Evolutionary conservation across 2,113 vertebrate genomes (phyloP), one percentile per base, ranked within the genome.

Genomic region (Motacilla tschutschensis): DNA sequence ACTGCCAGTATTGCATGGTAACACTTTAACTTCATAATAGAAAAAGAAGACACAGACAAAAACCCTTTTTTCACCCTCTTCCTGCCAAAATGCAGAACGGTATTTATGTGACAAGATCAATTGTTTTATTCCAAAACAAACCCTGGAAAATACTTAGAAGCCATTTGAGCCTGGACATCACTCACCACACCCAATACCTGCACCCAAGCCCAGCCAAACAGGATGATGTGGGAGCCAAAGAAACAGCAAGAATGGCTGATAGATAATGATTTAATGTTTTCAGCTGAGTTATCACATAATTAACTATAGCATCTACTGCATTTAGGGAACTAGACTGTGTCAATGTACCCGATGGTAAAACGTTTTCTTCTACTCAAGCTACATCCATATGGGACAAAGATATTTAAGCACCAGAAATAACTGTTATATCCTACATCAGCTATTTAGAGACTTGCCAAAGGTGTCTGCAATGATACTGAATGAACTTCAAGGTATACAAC

Each of bases 101-200:
- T 20, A 40, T 48, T 75, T 62, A 21, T 29, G 14, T 33, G 35
- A 58, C 22, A 62, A 25, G 25, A 74, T 12, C 19, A 54, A 60
- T 6, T 13, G 3, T 11, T 78, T 78, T 20, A 46, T 33, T 58
- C 44, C n/a, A 55, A 35, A 71, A 41, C 4, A 18, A 79, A 47
- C 16, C 10, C 72, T 43, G 9, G 9, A 79, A 40, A 36, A 11
- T 38, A 51, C 25, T 72, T 43, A 14, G 46, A 64, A 75, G 33
- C 10, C 44, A 25, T 40, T 55, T 57, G 47, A 46, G 22, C 15
- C n/a, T 63, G 38, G 11, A 24, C 16, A 53, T 9, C 36, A 13
- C 17, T 17, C 1, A 0, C 9, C 7, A 1, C 15, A 44, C 5
- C 29, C 33, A 43, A 70, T 6, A 48, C 24, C 43, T 26, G 5